Evolutionary conservation across 1,140 invertebrate species (phyloP).

Genomic region (Lordiphosa clarofinis): DNA sequence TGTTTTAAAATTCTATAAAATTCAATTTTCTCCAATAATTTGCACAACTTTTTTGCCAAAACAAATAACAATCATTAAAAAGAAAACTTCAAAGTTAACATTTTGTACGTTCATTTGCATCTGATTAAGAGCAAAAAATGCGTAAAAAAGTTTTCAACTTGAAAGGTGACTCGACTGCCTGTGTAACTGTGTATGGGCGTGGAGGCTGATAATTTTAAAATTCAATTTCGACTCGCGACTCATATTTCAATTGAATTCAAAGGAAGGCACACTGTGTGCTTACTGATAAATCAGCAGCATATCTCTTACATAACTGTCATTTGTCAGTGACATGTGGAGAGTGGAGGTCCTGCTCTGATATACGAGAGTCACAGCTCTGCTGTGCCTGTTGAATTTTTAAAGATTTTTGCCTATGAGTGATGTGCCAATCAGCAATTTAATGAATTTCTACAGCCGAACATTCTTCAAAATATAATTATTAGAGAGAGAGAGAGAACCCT

Average conservation of each 20-base stretch:
- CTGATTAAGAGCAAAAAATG: conserved; percentile 49
- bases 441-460: conserved; percentile 5
- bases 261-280: conserved; percentile 3
- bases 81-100: conserved; percentile 26
- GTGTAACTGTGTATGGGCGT: background rate
- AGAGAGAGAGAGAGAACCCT: background rate
- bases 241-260: conserved; percentile 49
- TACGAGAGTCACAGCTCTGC: conserved; percentile 8
- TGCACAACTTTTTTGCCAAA: conserved; percentile 22
- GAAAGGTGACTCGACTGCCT: background rate
- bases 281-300: conserved; percentile 40
- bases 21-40: conserved; percentile 47
- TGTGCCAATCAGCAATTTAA: too few species aligned
- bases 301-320: conserved; percentile 45
- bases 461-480: conserved; percentile 32
- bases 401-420: background rate
- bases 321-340: conserved; percentile 47
- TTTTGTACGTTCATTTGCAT: conserved; percentile 45
- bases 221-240: conserved; percentile 48
- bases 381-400: conserved; percentile 7
- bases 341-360: conserved; percentile 1
- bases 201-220: conserved; percentile 42
- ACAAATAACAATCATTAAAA: conserved; percentile 44
- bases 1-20: conserved; percentile 25
- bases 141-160: conserved; percentile 13